Conservation (phyloP, 2,113 vertebrate genomes). For the Tetraodon nigroviridis region DNA sequence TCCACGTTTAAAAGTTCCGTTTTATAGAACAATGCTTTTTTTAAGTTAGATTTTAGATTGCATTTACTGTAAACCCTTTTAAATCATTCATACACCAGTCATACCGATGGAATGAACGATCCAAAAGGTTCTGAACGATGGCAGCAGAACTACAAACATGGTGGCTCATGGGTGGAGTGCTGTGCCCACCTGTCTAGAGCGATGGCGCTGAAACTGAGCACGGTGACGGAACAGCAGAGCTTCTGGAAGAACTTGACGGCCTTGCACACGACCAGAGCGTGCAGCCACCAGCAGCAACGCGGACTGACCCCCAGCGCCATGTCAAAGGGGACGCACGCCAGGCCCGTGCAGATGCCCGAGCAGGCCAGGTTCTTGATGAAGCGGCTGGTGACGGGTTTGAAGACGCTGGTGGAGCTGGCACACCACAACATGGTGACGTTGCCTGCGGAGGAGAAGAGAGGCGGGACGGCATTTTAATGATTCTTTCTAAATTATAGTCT, state of each 20-base stretch:
- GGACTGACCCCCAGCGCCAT: conserved; percentile 86
- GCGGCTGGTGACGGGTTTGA: conserved; percentile 91
- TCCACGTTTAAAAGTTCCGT: too few relatives aligned
- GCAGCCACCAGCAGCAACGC: conserved; percentile 93
- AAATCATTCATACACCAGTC: too few relatives aligned
- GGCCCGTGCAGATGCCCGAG: conserved; percentile 89
- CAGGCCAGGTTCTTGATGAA: conserved; percentile 96
- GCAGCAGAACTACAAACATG: too few relatives aligned
- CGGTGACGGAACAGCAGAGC: conserved; percentile 92
- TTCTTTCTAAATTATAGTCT: too few relatives aligned
- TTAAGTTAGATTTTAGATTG: too few relatives aligned
- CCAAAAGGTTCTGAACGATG: too few relatives aligned
- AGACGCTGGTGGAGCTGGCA: conserved; percentile 87
- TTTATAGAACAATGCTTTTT: too few relatives aligned
- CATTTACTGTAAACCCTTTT: too few relatives aligned
- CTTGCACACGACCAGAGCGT: conserved; percentile 87
- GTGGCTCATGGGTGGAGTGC: too few relatives aligned
- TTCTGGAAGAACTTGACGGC: conserved; percentile 92
- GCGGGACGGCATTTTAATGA: too few relatives aligned
- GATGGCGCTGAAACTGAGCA: conserved; percentile 90
- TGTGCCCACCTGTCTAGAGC: conserved; percentile 74
- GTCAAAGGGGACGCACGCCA: conserved; percentile 96
- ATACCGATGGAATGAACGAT: too few relatives aligned
- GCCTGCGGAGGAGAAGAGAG: conserved; percentile 68
- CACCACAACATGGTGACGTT: conserved; percentile 93